phyloP scores from a whole-genome alignment of 2,888 invertebrate species.

The Hipparchia sbordonii region DNA sequence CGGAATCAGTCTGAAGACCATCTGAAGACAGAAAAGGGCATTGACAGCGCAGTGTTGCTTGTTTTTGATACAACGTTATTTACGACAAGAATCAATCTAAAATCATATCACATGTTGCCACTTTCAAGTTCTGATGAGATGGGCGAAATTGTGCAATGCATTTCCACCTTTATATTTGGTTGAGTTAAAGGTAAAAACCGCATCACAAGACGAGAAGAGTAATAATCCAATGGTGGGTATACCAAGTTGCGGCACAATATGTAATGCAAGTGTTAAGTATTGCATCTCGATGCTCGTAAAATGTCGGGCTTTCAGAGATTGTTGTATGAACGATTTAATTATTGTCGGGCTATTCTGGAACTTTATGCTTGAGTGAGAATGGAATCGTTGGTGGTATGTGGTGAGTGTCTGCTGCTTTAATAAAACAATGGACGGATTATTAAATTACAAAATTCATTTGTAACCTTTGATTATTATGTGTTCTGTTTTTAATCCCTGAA shows the following conservation, averaged over 20 bases:
- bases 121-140: background rate
- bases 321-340: slow-evolving; percentile 28
- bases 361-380: background rate
- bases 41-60: background rate
- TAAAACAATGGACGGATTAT: slow-evolving; percentile 1
- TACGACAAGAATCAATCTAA: slow-evolving; percentile 8
- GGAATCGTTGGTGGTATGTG: background rate
- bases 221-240: background rate
- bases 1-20: background rate
- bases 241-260: slow-evolving; percentile 4
- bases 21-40: background rate
- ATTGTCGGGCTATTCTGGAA: slow-evolving; percentile 20
- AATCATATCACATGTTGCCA: slow-evolving; percentile 1
- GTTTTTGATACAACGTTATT: slow-evolving; percentile 1
- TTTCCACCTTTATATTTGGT: background rate
- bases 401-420: background rate
- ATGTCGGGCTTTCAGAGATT: slow-evolving; percentile 23
- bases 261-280: slow-evolving; percentile 20
- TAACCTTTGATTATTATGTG: background rate
- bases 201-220: background rate
- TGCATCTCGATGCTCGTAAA: slow-evolving; percentile 22
- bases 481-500: too few species aligned
- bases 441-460: background rate
- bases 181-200: background rate
- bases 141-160: background rate